Evolutionary conservation across 2,888 invertebrate species (phyloP).

Genomic region (Drosophila multiciliata): DNA sequence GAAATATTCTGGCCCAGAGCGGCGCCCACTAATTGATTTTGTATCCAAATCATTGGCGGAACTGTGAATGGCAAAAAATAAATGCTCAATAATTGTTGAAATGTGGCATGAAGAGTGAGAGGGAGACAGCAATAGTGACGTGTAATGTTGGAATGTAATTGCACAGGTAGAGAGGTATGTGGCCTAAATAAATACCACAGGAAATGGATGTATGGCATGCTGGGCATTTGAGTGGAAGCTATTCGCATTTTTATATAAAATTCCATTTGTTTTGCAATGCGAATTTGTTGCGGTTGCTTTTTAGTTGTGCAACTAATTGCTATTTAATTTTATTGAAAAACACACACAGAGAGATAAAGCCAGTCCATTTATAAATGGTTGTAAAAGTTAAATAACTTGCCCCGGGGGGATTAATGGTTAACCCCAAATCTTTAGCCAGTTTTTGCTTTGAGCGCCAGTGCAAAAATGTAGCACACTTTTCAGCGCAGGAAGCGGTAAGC

Average conservation of each 20-base stretch:
- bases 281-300: conserved; percentile 56
- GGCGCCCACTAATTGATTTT: conserved; percentile 90
- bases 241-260: conserved; percentile 59
- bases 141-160: conserved; percentile 47
- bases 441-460: conserved; percentile 11
- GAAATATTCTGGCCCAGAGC: conserved; percentile 88
- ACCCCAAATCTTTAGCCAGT: conserved; percentile 28
- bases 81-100: conserved; percentile 8
- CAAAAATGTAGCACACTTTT: conserved; percentile 24
- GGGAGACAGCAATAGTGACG: conserved; percentile 7
- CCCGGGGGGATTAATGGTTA: conserved; percentile 41
- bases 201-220: conserved; percentile 11
- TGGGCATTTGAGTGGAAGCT: conserved; percentile 23
- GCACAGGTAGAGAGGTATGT: conserved; percentile 50
- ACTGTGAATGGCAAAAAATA: conserved; percentile 85
- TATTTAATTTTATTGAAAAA: conserved; percentile 68
- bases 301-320: conserved; percentile 68
- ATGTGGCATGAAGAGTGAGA: not conserved
- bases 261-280: conserved; percentile 55
- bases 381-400: conserved; percentile 25
- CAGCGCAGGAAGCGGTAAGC: conserved; percentile 38
- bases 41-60: conserved; percentile 90
- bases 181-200: conserved; percentile 32
- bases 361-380: conserved; percentile 23
- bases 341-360: conserved; percentile 15